Conservation (phyloP, 2,797 vertebrate genomes). For the Sebastes hopkinsi region DNA sequence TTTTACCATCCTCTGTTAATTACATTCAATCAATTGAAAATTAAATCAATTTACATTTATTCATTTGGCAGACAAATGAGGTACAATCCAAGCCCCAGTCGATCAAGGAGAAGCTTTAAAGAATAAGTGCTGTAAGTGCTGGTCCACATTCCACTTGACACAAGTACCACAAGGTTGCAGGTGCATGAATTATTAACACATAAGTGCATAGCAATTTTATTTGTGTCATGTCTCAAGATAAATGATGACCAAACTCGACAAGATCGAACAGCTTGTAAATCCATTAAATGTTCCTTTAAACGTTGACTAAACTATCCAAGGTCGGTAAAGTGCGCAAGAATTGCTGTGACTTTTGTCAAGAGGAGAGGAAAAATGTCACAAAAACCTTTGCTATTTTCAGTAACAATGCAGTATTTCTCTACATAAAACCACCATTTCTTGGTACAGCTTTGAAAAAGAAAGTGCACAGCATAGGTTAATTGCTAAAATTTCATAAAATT, state of each 20-base stretch:
- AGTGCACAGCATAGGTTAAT: neutral
- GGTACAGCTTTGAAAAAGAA: neutral
- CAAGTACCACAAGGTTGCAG: neutral
- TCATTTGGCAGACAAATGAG: neutral
- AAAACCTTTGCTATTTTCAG: neutral
- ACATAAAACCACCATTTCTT: neutral
- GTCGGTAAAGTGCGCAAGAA: neutral
- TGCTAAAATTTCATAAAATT: neutral
- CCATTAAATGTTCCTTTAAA: neutral
- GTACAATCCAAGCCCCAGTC: neutral
- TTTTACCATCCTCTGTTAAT: neutral
- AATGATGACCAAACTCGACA: neutral
- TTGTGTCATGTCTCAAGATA: neutral
- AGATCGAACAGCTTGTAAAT: neutral
- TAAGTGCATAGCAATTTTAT: neutral
- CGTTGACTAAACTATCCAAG: neutral
- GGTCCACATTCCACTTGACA: neutral
- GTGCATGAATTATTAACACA: neutral
- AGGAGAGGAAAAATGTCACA: neutral
- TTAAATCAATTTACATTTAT: neutral
- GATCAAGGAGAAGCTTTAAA: neutral
- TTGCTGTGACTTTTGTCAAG: neutral
- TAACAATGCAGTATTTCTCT: neutral
- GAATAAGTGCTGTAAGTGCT: neutral
- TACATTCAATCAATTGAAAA: too few relatives aligned